Evolutionary conservation across 2,888 invertebrate genomes (phyloP), one percentile per base, ranked within the genome.

Genomic region (Orthosia gothica): DNA sequence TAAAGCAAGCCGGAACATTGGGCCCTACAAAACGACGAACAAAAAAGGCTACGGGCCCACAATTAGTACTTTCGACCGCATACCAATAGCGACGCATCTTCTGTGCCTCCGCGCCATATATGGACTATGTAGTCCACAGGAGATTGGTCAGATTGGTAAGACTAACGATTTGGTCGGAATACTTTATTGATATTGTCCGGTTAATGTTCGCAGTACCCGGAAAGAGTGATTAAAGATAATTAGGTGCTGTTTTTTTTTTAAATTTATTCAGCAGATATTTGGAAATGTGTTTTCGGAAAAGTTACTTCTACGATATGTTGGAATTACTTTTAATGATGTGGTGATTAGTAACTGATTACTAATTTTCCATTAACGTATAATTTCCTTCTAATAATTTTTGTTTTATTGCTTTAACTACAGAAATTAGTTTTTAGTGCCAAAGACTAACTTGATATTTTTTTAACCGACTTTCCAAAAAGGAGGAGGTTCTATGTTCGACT

Each of bases 41-140:
- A 83, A 89, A 90, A 88, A 89, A 84, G 64, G 82, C 87, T 86
- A 86, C 87, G 84, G 84, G 70, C 63, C 91, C 91, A 92, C 94
- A 95, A 96, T 95, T 95, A 95, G 94, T 95, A 94, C 95, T 95
- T 95, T 95, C 95, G 92, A 93, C 90, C 90, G 93, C 94, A 94
- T 94, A 91, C 94, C 94, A 86, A 94, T 93, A 92, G 87, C 87
- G 76, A 86, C 87, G 89, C 94, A 94, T 95, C 94, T 94, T 93
- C 93, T 86, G 87, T 70, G 55, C 71, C 74, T 94, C 94, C 64
- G 57, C 68, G 72, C 95, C 94, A 86, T 87, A 66, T 84, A 86
- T 23, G 88, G 88, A 26, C 26, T 70, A 82, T 80, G 71, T 75
- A 86, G 70, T 83, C 72, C 79, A 82, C 83, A 83, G 52, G 86